A percentile compares a stretch with the other conserved stretches of the same genome.
Conservation (phyloP, 2,113 vertebrate species). For the Microtus pennsylvanicus region DNA sequence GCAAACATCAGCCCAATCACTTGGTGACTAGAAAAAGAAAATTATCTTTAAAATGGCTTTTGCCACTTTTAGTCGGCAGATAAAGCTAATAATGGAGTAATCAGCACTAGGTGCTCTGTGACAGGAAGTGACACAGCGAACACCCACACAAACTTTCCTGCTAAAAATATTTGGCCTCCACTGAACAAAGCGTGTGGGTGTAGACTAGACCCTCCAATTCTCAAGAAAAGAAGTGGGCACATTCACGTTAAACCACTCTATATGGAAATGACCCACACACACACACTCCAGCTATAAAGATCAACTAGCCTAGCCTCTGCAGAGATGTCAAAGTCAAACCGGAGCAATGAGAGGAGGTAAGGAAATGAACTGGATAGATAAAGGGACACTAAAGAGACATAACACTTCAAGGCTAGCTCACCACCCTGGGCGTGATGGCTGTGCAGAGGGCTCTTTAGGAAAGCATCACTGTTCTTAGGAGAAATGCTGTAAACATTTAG, state of each 20-base stretch:
- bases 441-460: not conserved
- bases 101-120: not conserved
- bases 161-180: constrained; percentile 55
- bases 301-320: not conserved
- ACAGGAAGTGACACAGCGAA: constrained; percentile 41
- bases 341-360: not conserved
- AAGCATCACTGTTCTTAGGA: constrained; percentile 20
- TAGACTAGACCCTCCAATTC: constrained; percentile 15
- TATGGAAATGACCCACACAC: not conserved
- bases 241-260: constrained; percentile 14
- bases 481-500: not conserved
- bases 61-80: constrained; percentile 11
- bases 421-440: not conserved
- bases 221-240: not conserved
- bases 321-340: constrained; percentile 5
- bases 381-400: constrained; percentile 4
- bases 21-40: constrained; percentile 20
- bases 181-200: not conserved
- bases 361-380: not conserved
- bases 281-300: not conserved
- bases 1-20: constrained; percentile 6
- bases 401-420: not conserved
- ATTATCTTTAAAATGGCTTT: constrained; percentile 32
- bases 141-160: not conserved
- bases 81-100: not conserved